phyloP scores from a whole-genome alignment of 1,140 invertebrate genomes.

The Zaprionus lachaisei region DNA sequence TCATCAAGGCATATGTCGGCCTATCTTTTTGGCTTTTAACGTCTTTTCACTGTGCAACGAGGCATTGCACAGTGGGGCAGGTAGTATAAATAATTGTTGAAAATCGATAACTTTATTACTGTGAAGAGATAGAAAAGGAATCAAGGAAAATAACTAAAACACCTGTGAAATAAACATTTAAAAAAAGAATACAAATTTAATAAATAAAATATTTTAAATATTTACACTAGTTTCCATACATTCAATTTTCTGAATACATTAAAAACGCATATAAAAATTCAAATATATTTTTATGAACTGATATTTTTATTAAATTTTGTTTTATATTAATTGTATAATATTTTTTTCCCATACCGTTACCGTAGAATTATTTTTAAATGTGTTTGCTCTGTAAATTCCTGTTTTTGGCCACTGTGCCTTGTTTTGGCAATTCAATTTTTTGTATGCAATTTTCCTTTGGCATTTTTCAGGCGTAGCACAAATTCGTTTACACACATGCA shows the following conservation, averaged over 20 bases:
- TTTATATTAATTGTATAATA: neutral
- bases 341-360: neutral
- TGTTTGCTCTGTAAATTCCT: neutral
- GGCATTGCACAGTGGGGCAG: constrained; percentile 52
- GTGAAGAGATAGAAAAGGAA: neutral
- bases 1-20: constrained; percentile 44
- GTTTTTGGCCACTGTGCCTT: constrained; percentile 40
- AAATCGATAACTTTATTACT: neutral
- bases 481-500: constrained; percentile 48
- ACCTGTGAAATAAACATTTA: too few relatives aligned
- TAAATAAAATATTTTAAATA: neutral
- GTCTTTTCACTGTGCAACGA: constrained; percentile 44
- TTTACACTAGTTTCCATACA: too few relatives aligned
- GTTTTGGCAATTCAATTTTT: constrained; percentile 52
- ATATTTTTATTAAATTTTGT: neutral
- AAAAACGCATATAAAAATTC: too few relatives aligned
- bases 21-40: constrained; percentile 68
- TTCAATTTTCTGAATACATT: too few relatives aligned
- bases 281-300: too few relatives aligned
- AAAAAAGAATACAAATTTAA: neutral
- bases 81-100: neutral
- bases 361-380: too few relatives aligned
- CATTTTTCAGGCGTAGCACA: constrained; percentile 28
- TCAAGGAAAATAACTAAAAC: neutral
- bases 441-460: constrained; percentile 53